These are phyloP conservation scores for Nineta flava DNA, from an alignment of 2,888 invertebrate genomes.

Conservation along the genomic window DNA sequence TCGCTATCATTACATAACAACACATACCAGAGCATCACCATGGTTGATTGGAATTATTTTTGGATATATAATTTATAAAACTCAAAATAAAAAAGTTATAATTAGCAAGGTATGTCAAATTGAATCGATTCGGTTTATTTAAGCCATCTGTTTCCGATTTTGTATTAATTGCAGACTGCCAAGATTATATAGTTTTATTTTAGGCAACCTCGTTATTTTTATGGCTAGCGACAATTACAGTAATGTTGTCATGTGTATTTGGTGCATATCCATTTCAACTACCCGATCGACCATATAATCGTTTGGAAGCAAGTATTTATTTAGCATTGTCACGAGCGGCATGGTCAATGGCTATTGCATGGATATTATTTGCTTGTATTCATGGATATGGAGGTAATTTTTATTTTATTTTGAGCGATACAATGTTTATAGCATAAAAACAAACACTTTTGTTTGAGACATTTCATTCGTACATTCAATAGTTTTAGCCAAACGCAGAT, in stretches of 20 bases:
- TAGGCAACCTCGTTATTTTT: neutral
- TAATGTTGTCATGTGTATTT: neutral
- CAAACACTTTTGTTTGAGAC: too few relatives aligned
- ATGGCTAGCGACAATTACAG: neutral
- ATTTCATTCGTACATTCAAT: too few relatives aligned
- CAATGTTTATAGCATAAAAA: too few relatives aligned
- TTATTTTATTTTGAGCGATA: too few relatives aligned
- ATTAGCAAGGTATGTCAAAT: neutral
- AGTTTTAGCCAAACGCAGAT: too few relatives aligned
- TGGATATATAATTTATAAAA: slow-evolving; percentile 20
- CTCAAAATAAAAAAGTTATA: slow-evolving; percentile 6
- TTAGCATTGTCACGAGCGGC: slow-evolving; percentile 26
- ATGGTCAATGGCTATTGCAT: slow-evolving; percentile 31
- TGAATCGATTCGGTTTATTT: neutral
- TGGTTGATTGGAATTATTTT: slow-evolving; percentile 23
- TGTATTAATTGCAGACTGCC: neutral
- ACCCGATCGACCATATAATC: slow-evolving; percentile 21
- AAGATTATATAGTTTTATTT: neutral
- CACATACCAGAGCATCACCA: slow-evolving; percentile 22
- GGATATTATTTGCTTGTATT: slow-evolving; percentile 34
- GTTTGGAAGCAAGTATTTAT: slow-evolving; percentile 24
- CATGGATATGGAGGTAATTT: slow-evolving; percentile 29
- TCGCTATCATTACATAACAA: slow-evolving; percentile 21
- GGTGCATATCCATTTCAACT: slow-evolving; percentile 16
- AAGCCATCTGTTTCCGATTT: neutral